Conservation (phyloP, 2,113 vertebrate species). For the Carassius carassius region DNA sequence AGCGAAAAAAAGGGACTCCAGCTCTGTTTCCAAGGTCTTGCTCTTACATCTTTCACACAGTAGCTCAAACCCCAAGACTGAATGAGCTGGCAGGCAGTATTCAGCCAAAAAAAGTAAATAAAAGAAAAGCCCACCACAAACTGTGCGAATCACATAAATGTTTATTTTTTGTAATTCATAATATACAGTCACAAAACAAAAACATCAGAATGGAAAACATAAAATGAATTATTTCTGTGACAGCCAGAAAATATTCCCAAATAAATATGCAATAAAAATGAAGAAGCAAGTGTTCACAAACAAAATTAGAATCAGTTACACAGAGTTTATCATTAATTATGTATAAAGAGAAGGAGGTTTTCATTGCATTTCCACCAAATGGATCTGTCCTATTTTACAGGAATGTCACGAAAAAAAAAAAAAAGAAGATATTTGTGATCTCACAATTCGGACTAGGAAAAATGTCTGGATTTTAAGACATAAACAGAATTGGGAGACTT, state of each 20-base stretch:
- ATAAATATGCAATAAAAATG: conserved; percentile 43
- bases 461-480: too few relatives aligned
- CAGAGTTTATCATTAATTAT: conserved; percentile 8
- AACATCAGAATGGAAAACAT: conserved; percentile 33
- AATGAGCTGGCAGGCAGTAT: conserved; percentile 4
- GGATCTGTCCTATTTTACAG: neutral
- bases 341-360: neutral
- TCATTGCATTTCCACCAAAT: neutral
- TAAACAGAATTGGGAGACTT: too few relatives aligned
- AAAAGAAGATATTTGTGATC: too few relatives aligned
- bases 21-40: conserved; percentile 14
- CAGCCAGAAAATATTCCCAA: conserved; percentile 31
- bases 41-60: conserved; percentile 41
- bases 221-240: conserved; percentile 28
- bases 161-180: conserved; percentile 46
- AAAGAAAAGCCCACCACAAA: neutral
- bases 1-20: conserved; percentile 35
- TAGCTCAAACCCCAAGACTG: conserved; percentile 15
- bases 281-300: conserved; percentile 24
- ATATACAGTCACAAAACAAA: conserved; percentile 58
- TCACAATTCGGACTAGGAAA: too few relatives aligned
- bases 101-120: neutral
- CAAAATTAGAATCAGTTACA: conserved; percentile 7
- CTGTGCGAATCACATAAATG: conserved; percentile 9
- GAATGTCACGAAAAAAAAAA: too few relatives aligned